These are phyloP conservation scores for Patella caerulea DNA, from an alignment of 2,888 invertebrate genomes.

Conservation along the genomic window DNA sequence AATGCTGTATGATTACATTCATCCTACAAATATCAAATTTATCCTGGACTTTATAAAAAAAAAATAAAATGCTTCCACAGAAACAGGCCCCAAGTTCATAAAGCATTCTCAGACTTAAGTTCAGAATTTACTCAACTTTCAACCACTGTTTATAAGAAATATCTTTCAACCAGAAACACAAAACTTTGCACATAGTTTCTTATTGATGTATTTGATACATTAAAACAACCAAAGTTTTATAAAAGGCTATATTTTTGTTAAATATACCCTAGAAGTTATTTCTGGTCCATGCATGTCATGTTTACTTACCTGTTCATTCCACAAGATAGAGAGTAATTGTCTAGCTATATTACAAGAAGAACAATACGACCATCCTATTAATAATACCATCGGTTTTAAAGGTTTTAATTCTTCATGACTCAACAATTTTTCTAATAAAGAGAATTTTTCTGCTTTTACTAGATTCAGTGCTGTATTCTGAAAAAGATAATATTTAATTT, in stretches of 20 bases:
- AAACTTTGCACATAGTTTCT: too few species aligned
- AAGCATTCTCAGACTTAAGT: too few species aligned
- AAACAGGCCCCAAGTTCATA: too few species aligned
- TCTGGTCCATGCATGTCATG: too few species aligned
- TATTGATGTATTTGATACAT: too few species aligned
- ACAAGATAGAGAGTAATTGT: conserved; percentile 56
- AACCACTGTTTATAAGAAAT: too few species aligned
- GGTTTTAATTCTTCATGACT: conserved; percentile 58
- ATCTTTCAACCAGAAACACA: too few species aligned
- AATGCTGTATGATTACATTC: conserved; percentile 48
- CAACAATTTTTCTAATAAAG: conserved; percentile 51
- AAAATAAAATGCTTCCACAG: too few species aligned
- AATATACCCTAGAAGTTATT: background rate
- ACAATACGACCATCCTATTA: conserved; percentile 65
- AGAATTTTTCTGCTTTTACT: conserved; percentile 57
- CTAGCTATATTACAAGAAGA: conserved; percentile 54
- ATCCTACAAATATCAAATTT: conserved; percentile 36
- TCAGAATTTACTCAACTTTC: too few species aligned
- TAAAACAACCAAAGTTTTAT: too few species aligned
- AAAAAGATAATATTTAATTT: background rate
- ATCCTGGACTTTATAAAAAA: too few species aligned
- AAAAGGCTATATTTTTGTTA: too few species aligned
- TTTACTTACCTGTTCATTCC: conserved; percentile 49
- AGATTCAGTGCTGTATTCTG: conserved; percentile 60
- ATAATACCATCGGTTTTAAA: conserved; percentile 60